These are phyloP conservation scores for Eudasyphora cyanicolor DNA, from an alignment of 2,888 invertebrate genomes.

Conservation along the genomic window DNA sequence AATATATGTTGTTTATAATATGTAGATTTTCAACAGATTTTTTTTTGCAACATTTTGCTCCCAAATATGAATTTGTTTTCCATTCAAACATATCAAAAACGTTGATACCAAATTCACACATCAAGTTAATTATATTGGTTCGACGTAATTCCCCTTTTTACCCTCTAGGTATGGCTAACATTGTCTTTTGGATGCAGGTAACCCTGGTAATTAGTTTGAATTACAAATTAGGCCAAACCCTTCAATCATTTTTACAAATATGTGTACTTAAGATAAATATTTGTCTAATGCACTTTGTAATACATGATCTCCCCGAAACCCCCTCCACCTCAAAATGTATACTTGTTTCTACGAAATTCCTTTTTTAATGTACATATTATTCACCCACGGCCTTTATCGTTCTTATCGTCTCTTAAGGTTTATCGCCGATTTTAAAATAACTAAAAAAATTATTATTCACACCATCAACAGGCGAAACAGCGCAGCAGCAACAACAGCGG, in stretches of 20 bases:
- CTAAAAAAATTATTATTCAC: slow-evolving; percentile 61
- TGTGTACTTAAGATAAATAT: slow-evolving; percentile 27
- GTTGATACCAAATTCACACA: too few relatives aligned
- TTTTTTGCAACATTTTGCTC: too few relatives aligned
- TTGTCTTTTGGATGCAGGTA: too few relatives aligned
- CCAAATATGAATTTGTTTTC: too few relatives aligned
- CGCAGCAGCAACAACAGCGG: background rate
- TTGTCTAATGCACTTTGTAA: slow-evolving; percentile 14
- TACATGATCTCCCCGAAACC: background rate
- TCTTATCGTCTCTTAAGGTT: slow-evolving; percentile 50
- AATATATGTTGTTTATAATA: too few relatives aligned
- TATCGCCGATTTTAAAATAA: slow-evolving; percentile 51
- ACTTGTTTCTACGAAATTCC: background rate
- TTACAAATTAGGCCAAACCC: background rate
- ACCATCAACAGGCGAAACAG: slow-evolving; percentile 44
- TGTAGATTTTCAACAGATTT: too few relatives aligned
- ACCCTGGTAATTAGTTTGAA: background rate
- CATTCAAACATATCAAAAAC: too few relatives aligned
- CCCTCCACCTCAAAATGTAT: too few relatives aligned
- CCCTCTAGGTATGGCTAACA: too few relatives aligned
- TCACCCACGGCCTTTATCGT: slow-evolving; percentile 30
- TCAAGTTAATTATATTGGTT: too few relatives aligned
- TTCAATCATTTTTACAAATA: too few relatives aligned
- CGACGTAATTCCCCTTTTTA: too few relatives aligned
- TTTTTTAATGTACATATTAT: background rate